phyloP scores from a whole-genome alignment of 2,888 invertebrate species.

The Lasius fuliginosus region DNA sequence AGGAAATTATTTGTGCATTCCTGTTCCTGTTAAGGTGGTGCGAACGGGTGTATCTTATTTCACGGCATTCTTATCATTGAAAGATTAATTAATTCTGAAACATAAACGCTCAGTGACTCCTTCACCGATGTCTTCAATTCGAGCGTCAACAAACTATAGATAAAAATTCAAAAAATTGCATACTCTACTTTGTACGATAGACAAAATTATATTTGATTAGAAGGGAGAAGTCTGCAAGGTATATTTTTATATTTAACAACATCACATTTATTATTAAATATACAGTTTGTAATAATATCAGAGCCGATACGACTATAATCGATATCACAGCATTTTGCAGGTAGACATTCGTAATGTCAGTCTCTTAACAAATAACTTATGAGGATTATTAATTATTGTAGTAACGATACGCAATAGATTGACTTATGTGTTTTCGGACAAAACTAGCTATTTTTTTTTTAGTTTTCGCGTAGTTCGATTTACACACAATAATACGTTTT shows the following conservation, averaged over 20 bases:
- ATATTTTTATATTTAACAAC: conserved; percentile 69
- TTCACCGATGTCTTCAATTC: conserved; percentile 15
- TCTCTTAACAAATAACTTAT: conserved; percentile 77
- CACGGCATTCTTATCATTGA: conserved; percentile 18
- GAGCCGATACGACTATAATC: conserved; percentile 82
- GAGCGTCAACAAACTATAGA: neutral
- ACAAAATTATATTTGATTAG: neutral
- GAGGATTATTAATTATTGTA: conserved; percentile 10
- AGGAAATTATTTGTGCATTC: neutral
- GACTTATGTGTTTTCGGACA: conserved; percentile 21
- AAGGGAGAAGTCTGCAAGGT: conserved; percentile 27
- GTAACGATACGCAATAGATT: neutral
- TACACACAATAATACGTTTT: conserved; percentile 74
- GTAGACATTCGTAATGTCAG: conserved; percentile 84
- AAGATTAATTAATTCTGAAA: neutral
- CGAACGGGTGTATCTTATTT: conserved; percentile 26
- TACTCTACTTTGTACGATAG: neutral
- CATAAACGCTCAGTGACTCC: neutral
- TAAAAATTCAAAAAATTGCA: neutral
- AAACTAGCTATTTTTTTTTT: conserved; percentile 2
- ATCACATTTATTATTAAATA: conserved; percentile 77
- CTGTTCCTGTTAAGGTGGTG: conserved; percentile 21
- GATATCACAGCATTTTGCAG: conserved; percentile 85
- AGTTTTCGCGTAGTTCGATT: conserved; percentile 61
- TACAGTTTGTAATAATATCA: conserved; percentile 77